Evolutionary conservation across 1,140 invertebrate genomes (phyloP).

Genomic region (Drosophila dunni): DNA sequence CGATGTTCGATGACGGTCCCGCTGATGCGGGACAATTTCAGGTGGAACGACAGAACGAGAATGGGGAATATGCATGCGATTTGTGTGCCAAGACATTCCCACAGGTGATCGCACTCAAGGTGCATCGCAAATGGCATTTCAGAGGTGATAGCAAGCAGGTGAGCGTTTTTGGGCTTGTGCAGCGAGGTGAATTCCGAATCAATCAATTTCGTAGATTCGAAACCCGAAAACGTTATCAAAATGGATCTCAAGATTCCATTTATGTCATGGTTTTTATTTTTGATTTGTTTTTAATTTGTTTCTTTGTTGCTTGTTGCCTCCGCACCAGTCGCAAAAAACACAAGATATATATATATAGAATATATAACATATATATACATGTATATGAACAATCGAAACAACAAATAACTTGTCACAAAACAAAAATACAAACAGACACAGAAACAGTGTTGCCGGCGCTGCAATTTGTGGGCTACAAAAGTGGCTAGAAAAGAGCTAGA

Average conservation of each 20-base stretch:
- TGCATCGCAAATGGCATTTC: slow-evolving; percentile 85
- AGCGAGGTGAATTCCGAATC: slow-evolving; percentile 66
- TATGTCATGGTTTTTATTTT: background rate
- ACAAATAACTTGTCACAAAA: background rate
- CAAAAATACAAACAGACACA: slow-evolving; percentile 57
- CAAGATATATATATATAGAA: slow-evolving; percentile 49
- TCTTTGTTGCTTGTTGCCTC: slow-evolving; percentile 68
- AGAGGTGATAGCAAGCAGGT: slow-evolving; percentile 85
- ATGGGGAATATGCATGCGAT: slow-evolving; percentile 84
- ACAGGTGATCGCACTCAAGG: slow-evolving; percentile 84
- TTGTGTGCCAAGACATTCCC: slow-evolving; percentile 83
- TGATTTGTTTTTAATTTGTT: background rate
- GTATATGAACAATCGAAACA: too few species aligned
- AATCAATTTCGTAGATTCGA: slow-evolving; percentile 6
- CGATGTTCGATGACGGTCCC: slow-evolving; percentile 83
- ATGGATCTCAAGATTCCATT: slow-evolving; percentile 14
- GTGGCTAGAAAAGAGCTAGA: too few species aligned
- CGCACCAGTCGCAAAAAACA: slow-evolving; percentile 84
- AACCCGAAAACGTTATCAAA: slow-evolving; percentile 9
- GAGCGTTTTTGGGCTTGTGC: slow-evolving; percentile 84
- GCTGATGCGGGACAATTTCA: slow-evolving; percentile 80
- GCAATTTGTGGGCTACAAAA: too few species aligned
- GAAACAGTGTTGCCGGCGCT: slow-evolving; percentile 10
- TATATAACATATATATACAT: slow-evolving; percentile 12
- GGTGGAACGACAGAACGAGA: slow-evolving; percentile 80